A percentile compares a stretch with the other conserved stretches of the same genome.
Conservation (phyloP, 35 echinoderm and acorn worm species). For the Apostichopus parvimensis region DNA sequence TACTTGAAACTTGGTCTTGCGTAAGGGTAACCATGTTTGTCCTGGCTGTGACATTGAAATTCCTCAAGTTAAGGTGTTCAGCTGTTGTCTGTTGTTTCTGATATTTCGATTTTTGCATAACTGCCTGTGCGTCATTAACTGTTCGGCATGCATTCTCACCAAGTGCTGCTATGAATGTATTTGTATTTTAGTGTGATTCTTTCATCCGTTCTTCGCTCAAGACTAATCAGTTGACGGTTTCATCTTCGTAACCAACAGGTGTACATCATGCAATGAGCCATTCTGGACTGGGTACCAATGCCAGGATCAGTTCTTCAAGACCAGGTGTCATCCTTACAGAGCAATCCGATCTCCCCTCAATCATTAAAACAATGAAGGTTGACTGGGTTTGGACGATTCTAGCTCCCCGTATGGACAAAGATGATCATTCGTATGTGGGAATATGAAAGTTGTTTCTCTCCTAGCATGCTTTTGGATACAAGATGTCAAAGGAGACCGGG, state of each 20-base stretch:
- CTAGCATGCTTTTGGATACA: too few relatives aligned
- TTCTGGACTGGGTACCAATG: conserved; percentile 2
- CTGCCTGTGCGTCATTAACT: conserved; percentile 11
- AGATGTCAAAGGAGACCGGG: neutral
- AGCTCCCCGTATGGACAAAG: neutral
- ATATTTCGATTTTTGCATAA: neutral
- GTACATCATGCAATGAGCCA: conserved; percentile 50
- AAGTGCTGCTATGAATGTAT: neutral
- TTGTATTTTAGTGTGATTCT: neutral
- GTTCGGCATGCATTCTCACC: conserved; percentile 1
- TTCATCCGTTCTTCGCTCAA: conserved; percentile 5
- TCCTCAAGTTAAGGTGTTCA: neutral
- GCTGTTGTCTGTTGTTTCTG: conserved; percentile 18
- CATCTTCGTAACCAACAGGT: conserved; percentile 38
- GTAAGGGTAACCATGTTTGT: too few relatives aligned
- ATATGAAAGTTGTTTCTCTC: too few relatives aligned
- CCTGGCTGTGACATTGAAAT: too few relatives aligned
- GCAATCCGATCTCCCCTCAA: neutral
- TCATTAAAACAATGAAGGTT: neutral
- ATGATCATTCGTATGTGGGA: neutral
- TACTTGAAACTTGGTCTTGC: too few relatives aligned
- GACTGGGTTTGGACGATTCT: too few relatives aligned
- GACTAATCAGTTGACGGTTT: conserved; percentile 35
- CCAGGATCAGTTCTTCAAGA: conserved; percentile 9
- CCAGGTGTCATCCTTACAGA: neutral